These are phyloP conservation scores for Hycleus cichorii DNA, from an alignment of 1,140 invertebrate species.

Conservation along the genomic window DNA sequence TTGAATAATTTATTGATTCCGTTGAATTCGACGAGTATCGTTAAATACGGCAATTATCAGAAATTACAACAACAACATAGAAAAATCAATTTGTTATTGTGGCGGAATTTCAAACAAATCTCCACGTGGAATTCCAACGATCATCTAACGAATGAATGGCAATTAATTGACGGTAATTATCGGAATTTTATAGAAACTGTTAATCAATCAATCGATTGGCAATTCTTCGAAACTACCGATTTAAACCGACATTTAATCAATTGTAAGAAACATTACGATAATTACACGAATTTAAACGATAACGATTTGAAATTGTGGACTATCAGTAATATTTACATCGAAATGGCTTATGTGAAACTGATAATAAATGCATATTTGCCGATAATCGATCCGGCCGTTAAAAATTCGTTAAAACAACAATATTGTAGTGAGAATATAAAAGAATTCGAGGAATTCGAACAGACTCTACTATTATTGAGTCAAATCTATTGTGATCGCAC, in stretches of 20 bases:
- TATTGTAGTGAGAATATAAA: constrained; percentile 55
- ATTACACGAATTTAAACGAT: background rate
- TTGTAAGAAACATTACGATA: background rate
- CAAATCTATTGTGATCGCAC: constrained; percentile 26
- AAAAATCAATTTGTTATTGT: constrained; percentile 27
- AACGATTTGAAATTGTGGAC: background rate
- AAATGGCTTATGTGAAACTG: constrained; percentile 30
- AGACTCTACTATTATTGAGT: constrained; percentile 29
- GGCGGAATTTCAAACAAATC: constrained; percentile 30
- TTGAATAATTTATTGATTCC: constrained; percentile 21
- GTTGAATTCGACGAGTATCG: background rate
- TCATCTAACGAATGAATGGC: constrained; percentile 9
- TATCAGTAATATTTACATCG: constrained; percentile 27
- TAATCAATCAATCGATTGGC: background rate
- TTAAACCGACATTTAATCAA: background rate
- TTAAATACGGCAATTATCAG: constrained; percentile 28
- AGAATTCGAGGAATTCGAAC: constrained; percentile 28
- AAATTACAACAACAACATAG: constrained; percentile 23
- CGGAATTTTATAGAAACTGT: background rate
- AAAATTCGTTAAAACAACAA: constrained; percentile 57
- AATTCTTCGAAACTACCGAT: background rate
- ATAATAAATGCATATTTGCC: constrained; percentile 40
- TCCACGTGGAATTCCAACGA: constrained; percentile 28
- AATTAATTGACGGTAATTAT: background rate
- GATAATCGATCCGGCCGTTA: constrained; percentile 66